These are phyloP conservation scores for Crotalus tigris DNA, from an alignment of 2,113 vertebrate genomes.

Conservation along the genomic window DNA sequence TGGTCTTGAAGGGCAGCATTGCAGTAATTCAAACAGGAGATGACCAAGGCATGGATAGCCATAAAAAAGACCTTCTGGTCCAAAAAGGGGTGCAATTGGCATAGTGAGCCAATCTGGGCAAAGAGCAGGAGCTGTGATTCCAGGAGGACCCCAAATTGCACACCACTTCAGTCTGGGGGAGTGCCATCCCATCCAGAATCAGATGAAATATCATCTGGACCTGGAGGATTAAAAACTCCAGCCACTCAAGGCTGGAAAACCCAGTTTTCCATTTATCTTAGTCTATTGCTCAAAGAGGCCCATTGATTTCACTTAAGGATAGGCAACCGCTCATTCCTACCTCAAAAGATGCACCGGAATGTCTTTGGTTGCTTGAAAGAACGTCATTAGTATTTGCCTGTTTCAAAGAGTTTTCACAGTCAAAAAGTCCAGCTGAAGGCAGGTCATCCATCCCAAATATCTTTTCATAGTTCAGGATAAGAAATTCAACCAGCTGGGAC, in stretches of 20 bases:
- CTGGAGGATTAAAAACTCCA: not conserved
- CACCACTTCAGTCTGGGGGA: not conserved
- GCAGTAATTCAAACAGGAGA: not conserved
- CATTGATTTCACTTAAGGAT: not conserved
- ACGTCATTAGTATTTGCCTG: constrained; percentile 56
- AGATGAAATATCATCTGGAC: not conserved
- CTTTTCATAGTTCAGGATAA: constrained; percentile 78
- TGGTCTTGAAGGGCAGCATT: not conserved
- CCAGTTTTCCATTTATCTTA: not conserved
- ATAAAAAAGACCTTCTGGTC: not conserved
- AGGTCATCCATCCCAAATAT: constrained; percentile 76
- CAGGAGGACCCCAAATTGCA: not conserved
- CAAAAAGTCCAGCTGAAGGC: not conserved
- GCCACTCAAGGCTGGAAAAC: not conserved
- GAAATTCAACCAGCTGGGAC: constrained; percentile 84
- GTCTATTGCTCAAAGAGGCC: not conserved
- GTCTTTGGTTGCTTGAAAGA: constrained; percentile 35
- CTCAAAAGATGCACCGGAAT: not conserved
- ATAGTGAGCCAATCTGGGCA: not conserved
- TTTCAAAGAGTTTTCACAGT: constrained; percentile 21
- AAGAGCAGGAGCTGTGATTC: not conserved
- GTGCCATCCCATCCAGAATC: not conserved
- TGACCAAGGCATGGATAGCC: not conserved
- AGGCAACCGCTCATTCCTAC: constrained; percentile 15
- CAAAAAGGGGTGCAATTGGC: not conserved